Evolutionary conservation across 2,113 vertebrate genomes (phyloP), one percentile per base, ranked within the genome.

Genomic region (Sinocyclocheilus maitianheensis): DNA sequence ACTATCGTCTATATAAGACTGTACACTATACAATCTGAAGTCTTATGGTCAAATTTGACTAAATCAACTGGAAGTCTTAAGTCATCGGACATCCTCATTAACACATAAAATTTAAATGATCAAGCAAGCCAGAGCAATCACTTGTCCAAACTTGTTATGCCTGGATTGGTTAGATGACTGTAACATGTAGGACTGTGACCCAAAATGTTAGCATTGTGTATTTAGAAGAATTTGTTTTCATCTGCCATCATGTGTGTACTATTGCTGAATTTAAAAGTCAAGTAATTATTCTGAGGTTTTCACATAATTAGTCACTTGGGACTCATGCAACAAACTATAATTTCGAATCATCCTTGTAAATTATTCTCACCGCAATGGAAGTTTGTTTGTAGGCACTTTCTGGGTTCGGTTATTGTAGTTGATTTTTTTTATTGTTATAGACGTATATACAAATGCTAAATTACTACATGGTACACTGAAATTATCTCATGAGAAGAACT

Each of bases 91-190:
- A n/a, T 43, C 4, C 40, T 74, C 11, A 74, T 74, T 74, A 14
- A 75, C 40, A 24, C 5, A 7, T 5, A 14, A 48, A 75, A 75
- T 24, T 14, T 2, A 75, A 75, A 75, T 75, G 20, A 13, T 74
- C 20, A 75, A 46, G 11, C 20, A 46, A 72, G 69, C 37, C 34
- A 3, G 37, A 43, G 18, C 34, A 40, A 74, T 22, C 11, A 4
- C 11, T 74, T 74, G 71, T 46, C 22, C 22, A 43, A n/a, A 74
- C 71, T n/a, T 74, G 71, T 46, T 74, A 43, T 74, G 20, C 67
- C 67, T 37, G 30, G 7, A 37, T 71, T 37, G 34, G 34, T 37
- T 37, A 10, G 67, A 71, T 18, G 9, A 8, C 34, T 71, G 67
- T 37, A 71, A 69, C 30, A 37, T 71, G 6, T 37, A 71, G 1